Base-by-base conservation (phyloP, 2,888 invertebrate genomes). In the Scaptomyza tumidula region DNA sequence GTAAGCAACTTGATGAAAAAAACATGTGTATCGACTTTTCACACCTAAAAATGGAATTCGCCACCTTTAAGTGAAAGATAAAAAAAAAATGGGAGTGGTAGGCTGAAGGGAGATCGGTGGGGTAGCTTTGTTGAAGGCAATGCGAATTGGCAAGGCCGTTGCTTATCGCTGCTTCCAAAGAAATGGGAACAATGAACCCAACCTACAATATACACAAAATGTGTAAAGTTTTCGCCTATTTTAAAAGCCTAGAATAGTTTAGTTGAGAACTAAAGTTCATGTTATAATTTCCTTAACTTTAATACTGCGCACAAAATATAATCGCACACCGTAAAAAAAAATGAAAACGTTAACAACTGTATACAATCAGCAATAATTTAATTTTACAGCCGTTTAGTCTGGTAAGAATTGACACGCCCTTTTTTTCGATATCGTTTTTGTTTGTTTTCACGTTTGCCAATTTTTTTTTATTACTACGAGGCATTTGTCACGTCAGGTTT, bases 141-240 rank as follows among this genome's bases (percentile, higher is more conserved):
- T 80, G 82, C 80, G 86, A 78, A 83, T 86, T 86, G 66, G 74
- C 84, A 83, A 83, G 82, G 82, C 58, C 82, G 86, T 86, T 78
- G 72, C 68, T 75, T 82, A 82, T 82, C 85, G 76, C 63, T 19
- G 49, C 46, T 41, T 58, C 31, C 31, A 44, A 50, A 57, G 71
- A 75, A 75, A 66, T 54, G 61, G 61, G 54, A 50, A 31, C 66
- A 69, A 44, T 71, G 68, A 84, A 85, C 74, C 58, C 55, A n/a
- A 49, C 33, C 35, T 41, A 53, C 27, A 24, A 41, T 24, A 35
- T 3, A 24, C 19, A 19, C 2, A 1, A 19, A 19, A 19, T 19
- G n/a, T 54, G 44, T 24, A 11, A 35, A 44, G 27, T 53, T 44
- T 27, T 39, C 37, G 54, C 54, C 58, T 61, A 44, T 50, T 67